Evolutionary conservation across 1,140 invertebrate genomes (phyloP), one percentile per base, ranked within the genome.

Genomic region (Diabrotica virgifera): DNA sequence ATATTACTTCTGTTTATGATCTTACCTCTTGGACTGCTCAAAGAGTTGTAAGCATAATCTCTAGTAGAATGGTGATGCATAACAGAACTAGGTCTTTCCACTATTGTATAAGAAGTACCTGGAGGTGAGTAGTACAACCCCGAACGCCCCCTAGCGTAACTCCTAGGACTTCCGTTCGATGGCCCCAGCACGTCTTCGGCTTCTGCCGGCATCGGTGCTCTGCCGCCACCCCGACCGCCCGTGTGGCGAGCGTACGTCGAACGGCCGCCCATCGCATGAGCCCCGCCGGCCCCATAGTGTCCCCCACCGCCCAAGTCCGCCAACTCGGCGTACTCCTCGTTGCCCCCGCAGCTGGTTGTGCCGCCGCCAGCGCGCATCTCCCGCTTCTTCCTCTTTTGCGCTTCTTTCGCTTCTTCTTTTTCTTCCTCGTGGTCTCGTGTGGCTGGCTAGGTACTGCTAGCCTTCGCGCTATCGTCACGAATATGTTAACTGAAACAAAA

Each of bases 71-170:
- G 86, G 78, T 87, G 86, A 70, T 86, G 84, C 67, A 89, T 87
- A 37, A 88, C 88, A 69, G 88, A 89, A 65, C 89, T 87, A 38
- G 90, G 90, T 57, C 90, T 83, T 80, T 92, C 91, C 70, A 92
- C 87, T 77, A 93, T 92, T 70, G 90, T 93, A 80, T 93, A 93
- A 52, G 89, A 92, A 63, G 90, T 92, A 54, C 90, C 86, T 8
- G 87, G 87, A 63, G 86, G 86, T 40, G 86, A 87, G 72, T 88
- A 87, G 74, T 88, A 88, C 5, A 86, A 80, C 9, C 86, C 86
- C n/a, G 85, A 83, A 6, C 85, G 75, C 78, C 70, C 78, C 73
- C 69, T 76, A 67, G 53, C 77, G 73, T 68, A 75, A 64, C 35
- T 79, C 74, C 76, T 76, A 62, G 73, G 74, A 62, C 74, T 76